Evolutionary conservation across 2,797 vertebrate genomes (phyloP).

Genomic region (Fundulus diaphanus): DNA sequence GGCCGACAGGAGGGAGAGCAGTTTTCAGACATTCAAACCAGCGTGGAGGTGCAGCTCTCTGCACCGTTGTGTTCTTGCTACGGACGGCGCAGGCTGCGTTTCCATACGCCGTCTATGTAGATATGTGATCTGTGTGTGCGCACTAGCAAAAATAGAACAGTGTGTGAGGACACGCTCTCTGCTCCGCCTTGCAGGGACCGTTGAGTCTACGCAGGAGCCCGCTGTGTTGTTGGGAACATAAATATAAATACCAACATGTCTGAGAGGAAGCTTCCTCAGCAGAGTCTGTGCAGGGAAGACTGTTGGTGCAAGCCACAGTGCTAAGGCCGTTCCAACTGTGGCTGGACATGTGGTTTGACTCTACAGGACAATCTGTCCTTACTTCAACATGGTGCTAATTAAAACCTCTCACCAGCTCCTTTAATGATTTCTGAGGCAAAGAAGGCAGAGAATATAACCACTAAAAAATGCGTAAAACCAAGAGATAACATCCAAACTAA

Average conservation of each 20-base stretch:
- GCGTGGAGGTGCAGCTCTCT: constrained; percentile 11
- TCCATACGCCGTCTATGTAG: constrained; percentile 25
- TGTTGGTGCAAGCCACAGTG: constrained; percentile 11
- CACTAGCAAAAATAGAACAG: constrained; percentile 34
- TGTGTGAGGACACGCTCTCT: constrained; percentile 5
- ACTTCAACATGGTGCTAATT: constrained; percentile 6
- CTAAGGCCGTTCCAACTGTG: constrained; percentile 21
- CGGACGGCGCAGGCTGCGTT: constrained; percentile 25
- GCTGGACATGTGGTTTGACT: constrained; percentile 6
- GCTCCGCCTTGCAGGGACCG: constrained; percentile 38
- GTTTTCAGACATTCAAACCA: constrained; percentile 14
- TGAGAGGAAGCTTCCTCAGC: constrained; percentile 19
- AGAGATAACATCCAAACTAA: constrained; percentile 36
- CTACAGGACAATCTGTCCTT: too few species aligned
- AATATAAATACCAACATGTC: constrained; percentile 67
- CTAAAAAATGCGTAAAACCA: constrained; percentile 13
- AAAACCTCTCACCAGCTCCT: constrained; percentile 25
- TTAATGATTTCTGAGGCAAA: constrained; percentile 2
- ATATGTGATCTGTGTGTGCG: constrained; percentile 14
- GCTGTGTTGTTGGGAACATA: constrained; percentile 58
- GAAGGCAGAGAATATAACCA: constrained; percentile 12
- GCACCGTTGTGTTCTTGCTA: constrained; percentile 21
- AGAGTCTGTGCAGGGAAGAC: constrained; percentile 29
- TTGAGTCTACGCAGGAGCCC: constrained; percentile 51
- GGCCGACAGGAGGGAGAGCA: constrained; percentile 5